Base-by-base conservation (phyloP, 64 coral and sea anemone species). In the Cladopsammia gracilis region DNA sequence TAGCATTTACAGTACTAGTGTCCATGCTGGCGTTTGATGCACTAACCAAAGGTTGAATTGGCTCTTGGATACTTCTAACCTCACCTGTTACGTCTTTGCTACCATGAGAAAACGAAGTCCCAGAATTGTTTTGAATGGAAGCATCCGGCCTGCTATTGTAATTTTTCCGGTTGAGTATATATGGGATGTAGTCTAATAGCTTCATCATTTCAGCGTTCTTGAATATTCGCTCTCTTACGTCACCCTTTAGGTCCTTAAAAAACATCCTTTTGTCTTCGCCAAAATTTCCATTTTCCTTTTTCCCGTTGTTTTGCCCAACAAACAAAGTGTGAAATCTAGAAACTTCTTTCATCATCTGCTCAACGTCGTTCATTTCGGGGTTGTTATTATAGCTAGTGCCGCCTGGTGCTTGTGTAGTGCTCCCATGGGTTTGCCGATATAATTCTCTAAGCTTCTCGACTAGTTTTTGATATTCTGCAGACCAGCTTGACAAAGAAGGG, bases 301-400 rank as follows among this genome's bases (percentile, higher is more conserved):
- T 2, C 47, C 49, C 20, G 18, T 15, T 67, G 16, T 67, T 48
- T 67, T 44, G 16, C 3, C 18, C 44, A 84, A 15, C 44, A 44
- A 67, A 84, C 62, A 84, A 66, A 23, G 6, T 23, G 22, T 67
- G 80, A 84, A 84, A 84, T 49, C 44, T 65, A 20, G 80, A 68
- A 50, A 84, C 80, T 24, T 84, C 61, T 50, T 25, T 62, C 80
- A 84, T 84, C 80, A 84, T 84, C 45, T 66, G 62, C 23, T 69
- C 43, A 15, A 64, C 45, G 23, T 84, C 80, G 61, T 49, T 67
- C 0, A 25, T 50, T 84, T 48, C 10, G 3, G 42, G 62, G 9
- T 68, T 20, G 5, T 50, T 84, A 19, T 15, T 49, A 7, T 24
- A 23, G 18, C 46, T 48, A 18, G 15, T 56, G 53, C 7, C 45